Evolutionary conservation across 2,888 invertebrate genomes (phyloP), one percentile per base, ranked within the genome.

Genomic region (Blastobasis lacticolella): DNA sequence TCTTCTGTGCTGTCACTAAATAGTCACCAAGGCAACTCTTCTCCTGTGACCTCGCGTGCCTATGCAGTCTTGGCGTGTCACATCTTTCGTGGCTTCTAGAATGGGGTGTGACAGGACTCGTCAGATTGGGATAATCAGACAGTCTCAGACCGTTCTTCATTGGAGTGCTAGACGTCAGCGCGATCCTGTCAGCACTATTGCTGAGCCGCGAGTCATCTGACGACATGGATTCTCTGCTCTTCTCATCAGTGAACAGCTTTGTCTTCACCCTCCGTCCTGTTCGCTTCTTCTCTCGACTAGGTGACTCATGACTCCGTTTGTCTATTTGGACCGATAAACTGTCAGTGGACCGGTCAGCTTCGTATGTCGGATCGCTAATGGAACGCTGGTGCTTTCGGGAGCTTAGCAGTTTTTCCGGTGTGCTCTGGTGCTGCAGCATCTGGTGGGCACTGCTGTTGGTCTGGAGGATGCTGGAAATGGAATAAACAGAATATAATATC

Each of bases 1-100:
- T 78, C 52, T 80, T 86, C 3, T 75, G 74, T 0, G 76, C 75
- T 0, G 66, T 76, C 0, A 78, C 70, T 43, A 88, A 56, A 42
- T 75, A 88, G 52, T 87, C 87, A 0, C 83, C 87, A 8, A 88
- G 55, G 42, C 82, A 75, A 38, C 66, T 79, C 56, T 86, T 86
- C n/a, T 85, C 85, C 9, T 78, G 76, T 0, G 81, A 73, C 43
- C 73, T 70, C 0, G 78, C 73, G 54, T 82, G 78, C 43, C 54
- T 56, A n/a, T 58, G 55, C 36, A 54, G 9, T 36, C 61, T 45
- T 0, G 62, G 62, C 0, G 63, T 62, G 49, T 61, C 61, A 48
- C 61, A 62, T 10, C 50, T 36, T 23, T 50, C 50, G 10, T 49
- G 67, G 43, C 69, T 73, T 36, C 68, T 71, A 0, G 63, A 64